Evolutionary conservation across 2,113 vertebrate species (phyloP).

Genomic region (Oryzias melastigma): DNA sequence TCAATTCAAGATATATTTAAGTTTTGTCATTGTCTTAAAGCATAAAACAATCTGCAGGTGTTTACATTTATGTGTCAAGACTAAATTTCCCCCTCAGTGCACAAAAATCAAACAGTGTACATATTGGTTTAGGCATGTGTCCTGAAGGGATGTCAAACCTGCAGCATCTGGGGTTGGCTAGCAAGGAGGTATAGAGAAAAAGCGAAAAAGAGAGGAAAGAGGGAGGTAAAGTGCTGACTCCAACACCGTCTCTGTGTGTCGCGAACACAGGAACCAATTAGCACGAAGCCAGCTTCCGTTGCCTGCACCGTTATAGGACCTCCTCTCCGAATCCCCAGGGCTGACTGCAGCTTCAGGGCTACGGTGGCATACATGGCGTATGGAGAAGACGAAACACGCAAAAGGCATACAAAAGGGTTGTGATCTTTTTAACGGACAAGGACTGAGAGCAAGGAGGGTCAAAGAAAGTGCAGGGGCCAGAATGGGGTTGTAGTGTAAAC

Average conservation of each 20-base stretch:
- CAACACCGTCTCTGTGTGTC: constrained; percentile 62
- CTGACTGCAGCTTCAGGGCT: constrained; percentile 63
- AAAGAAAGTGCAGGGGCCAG: background rate
- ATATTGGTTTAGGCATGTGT: constrained; percentile 61
- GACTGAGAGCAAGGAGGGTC: constrained; percentile 6
- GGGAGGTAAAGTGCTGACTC: constrained; percentile 71
- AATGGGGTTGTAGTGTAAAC: background rate
- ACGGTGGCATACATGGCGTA: constrained; percentile 56
- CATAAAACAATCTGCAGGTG: no score
- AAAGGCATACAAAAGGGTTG: constrained; percentile 39
- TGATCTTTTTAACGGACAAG: constrained; percentile 41
- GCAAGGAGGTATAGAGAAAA: constrained; percentile 37
- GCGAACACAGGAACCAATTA: constrained; percentile 76
- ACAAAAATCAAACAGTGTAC: constrained; percentile 52
- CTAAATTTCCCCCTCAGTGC: constrained; percentile 10
- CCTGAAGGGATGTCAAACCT: constrained; percentile 61
- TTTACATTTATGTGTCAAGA: no score
- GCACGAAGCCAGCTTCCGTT: constrained; percentile 69
- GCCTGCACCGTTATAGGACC: constrained; percentile 66
- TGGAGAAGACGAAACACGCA: constrained; percentile 59
- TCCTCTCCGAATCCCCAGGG: constrained; percentile 66
- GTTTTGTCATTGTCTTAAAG: background rate
- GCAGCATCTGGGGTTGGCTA: constrained; percentile 59
- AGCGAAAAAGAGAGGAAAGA: constrained; percentile 45
- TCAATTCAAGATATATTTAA: background rate